These are phyloP conservation scores for Eurystomus gularis DNA, from an alignment of 2,113 vertebrate species.

Conservation along the genomic window DNA sequence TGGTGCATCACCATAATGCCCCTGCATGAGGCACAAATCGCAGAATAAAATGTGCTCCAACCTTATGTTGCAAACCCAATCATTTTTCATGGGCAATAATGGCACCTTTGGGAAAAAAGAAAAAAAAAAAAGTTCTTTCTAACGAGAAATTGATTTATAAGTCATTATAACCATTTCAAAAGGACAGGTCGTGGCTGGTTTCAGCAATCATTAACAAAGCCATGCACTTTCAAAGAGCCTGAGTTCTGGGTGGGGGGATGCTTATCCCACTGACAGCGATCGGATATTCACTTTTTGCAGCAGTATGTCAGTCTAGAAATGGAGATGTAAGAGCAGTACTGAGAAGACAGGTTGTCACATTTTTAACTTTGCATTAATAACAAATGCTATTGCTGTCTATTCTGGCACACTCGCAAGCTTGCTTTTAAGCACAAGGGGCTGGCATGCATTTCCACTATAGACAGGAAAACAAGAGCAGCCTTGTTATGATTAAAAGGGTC, in stretches of 20 bases:
- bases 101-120: conserved; percentile 21
- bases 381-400: conserved; percentile 30
- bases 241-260: not conserved
- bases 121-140: conserved; percentile 12
- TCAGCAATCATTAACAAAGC: conserved; percentile 11
- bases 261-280: not conserved
- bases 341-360: conserved; percentile 32
- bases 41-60: conserved; percentile 13
- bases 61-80: conserved; percentile 24
- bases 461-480: conserved; percentile 61
- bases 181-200: conserved; percentile 36
- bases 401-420: conserved; percentile 52
- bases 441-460: conserved; percentile 28
- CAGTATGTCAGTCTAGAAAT: not conserved
- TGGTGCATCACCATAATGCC: not conserved
- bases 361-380: conserved; percentile 54
- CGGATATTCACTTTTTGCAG: not conserved
- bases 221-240: not conserved
- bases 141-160: conserved; percentile 57
- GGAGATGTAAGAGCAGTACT: conserved; percentile 1
- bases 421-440: conserved; percentile 50
- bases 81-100: conserved; percentile 33
- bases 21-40: not conserved
- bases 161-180: conserved; percentile 32
- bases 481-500: conserved; percentile 68